Base-by-base conservation (phyloP, 2,113 vertebrate species). In the Pogona vitticeps region DNA sequence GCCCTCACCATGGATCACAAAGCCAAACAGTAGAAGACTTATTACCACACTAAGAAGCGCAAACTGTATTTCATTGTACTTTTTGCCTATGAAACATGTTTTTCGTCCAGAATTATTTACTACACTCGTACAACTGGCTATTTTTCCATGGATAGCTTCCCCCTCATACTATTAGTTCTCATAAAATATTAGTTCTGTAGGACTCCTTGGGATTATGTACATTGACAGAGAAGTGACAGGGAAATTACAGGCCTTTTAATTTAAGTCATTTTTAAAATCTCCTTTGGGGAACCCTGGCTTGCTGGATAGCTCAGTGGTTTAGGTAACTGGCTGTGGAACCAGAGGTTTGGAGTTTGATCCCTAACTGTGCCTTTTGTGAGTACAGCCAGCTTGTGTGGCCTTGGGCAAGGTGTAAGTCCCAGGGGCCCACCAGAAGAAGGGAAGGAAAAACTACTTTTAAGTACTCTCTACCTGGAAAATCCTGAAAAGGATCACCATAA, bases 151-250 rank as follows among this genome's bases (percentile, higher is more conserved):
- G 36, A 46, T 20, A 42, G 28, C 0, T 31, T 38, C 61, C 20
- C 13, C 31, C 38, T 70, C 63, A 0, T 0, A 0, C 17, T 56
- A 23, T 6, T 36, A 33, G 61, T n/a, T n/a, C n/a, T n/a, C n/a
- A n/a, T n/a, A n/a, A 31, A 0, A 2, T 0, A 0, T 71, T 76
- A 46, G 13, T 26, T 26, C 12, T 0, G 31, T 75, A 28, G 0
- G 0, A 76, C 33, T 36, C 33, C 0, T 20, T 13, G 3, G 59
- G 20, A 3, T 2, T 0, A 7, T 17, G 65, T 13, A 42, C 46
- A 58, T 9, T 8, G 18, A 80, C 8, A 12, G 23, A 52, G 31
- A 40, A 67, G 65, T 61, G 20, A 21, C 59, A 61, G 14, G 20
- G 68, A 70, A 70, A 70, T 70, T 26, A 70, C 68, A 70, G 13